Evolutionary conservation across 1,140 invertebrate species (phyloP).

Genomic region (Drosophila jambulina): DNA sequence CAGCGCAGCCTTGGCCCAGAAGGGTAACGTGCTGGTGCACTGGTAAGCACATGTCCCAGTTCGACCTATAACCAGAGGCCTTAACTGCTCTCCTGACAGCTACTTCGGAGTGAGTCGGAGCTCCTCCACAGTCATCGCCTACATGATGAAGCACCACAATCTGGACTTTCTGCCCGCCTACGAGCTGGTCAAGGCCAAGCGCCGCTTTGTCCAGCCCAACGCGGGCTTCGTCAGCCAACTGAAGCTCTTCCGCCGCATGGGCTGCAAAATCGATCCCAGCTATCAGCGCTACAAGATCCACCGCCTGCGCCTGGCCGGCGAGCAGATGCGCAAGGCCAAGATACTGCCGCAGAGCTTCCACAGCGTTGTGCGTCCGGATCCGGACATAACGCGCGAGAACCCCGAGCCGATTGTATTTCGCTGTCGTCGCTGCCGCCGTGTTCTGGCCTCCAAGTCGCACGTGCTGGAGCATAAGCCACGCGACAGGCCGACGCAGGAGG

Average conservation of each 20-base stretch:
- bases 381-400: conserved; percentile 89
- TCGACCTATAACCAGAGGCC: neutral
- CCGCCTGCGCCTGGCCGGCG: conserved; percentile 91
- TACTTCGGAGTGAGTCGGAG: conserved; percentile 95
- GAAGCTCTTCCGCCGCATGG: conserved; percentile 91
- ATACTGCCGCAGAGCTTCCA: conserved; percentile 92
- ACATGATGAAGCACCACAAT: conserved; percentile 93
- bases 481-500: conserved; percentile 57
- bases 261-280: conserved; percentile 89
- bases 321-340: conserved; percentile 92
- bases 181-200: conserved; percentile 88
- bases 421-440: conserved; percentile 91
- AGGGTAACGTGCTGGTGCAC: conserved; percentile 90
- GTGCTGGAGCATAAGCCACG: conserved; percentile 89
- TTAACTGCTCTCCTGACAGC: conserved; percentile 75
- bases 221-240: conserved; percentile 91
- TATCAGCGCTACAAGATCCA: conserved; percentile 92
- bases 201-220: conserved; percentile 90
- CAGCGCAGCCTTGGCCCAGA: conserved; percentile 86
- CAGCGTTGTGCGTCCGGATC: conserved; percentile 92
- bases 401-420: conserved; percentile 93
- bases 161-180: conserved; percentile 90
- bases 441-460: conserved; percentile 92
- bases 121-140: conserved; percentile 92
- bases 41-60: conserved; percentile 86